A percentile compares a stretch with the other conserved stretches of the same genome.
Evolutionary conservation across 37 sponge, comb jelly and placozoan species (phyloP).

Genomic region (Ephydatia muelleri): DNA sequence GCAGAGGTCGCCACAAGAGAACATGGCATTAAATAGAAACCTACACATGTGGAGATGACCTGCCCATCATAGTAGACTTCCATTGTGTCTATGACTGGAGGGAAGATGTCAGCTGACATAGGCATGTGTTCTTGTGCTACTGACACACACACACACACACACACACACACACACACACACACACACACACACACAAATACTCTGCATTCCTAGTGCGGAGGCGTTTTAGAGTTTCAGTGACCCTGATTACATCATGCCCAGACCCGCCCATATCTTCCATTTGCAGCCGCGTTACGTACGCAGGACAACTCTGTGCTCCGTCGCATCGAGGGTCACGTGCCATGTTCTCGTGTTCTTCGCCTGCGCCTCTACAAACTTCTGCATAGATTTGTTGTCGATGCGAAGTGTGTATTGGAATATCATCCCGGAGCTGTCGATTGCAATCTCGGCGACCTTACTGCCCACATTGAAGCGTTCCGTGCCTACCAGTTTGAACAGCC

Average conservation of each 20-base stretch:
- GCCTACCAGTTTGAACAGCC: conserved; percentile 96
- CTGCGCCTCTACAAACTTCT: conserved; percentile 81
- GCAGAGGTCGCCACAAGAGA: background rate
- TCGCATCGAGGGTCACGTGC: conserved; percentile 57
- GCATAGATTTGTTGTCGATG: conserved; percentile 82
- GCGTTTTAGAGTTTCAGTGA: background rate
- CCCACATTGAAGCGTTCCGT: conserved; percentile 82
- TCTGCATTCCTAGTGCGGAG: background rate
- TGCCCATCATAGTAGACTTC: conserved; percentile 93
- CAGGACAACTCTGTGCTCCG: conserved; percentile 86
- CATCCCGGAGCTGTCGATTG: conserved; percentile 70
- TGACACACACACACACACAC: too few species aligned
- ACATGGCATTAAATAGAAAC: conserved; percentile 6
- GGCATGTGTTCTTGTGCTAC: too few species aligned
- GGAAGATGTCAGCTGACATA: too few species aligned
- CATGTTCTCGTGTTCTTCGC: conserved; percentile 85
- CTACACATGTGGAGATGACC: conserved; percentile 72
- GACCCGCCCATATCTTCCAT: background rate
- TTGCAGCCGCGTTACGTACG: conserved; percentile 61
- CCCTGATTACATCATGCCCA: background rate
- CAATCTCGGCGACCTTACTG: conserved; percentile 60
- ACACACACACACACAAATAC: conserved; percentile 4
- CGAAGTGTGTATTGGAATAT: conserved; percentile 77
- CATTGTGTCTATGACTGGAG: conserved; percentile 79
- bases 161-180: too few species aligned